phyloP scores from a whole-genome alignment of 2,888 invertebrate species.

The Embidobia sp. region DNA sequence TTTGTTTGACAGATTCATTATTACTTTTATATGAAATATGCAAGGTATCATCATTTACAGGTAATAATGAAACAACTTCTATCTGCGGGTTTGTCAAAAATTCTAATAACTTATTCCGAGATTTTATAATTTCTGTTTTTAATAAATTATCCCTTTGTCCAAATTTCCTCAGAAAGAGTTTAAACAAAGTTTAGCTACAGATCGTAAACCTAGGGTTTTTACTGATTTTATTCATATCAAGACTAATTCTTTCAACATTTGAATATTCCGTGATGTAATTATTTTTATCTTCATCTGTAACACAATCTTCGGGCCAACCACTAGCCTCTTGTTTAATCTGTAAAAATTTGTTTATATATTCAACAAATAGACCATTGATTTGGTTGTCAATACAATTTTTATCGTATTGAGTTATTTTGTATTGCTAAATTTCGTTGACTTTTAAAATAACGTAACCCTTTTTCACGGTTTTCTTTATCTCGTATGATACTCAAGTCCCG shows the following conservation, averaged over 20 bases:
- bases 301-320: constrained; percentile 36
- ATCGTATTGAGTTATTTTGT: constrained; percentile 66
- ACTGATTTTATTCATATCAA: constrained; percentile 24
- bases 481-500: constrained; percentile 76
- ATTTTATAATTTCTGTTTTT: constrained; percentile 9
- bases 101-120: not conserved
- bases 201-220: constrained; percentile 28
- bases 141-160: constrained; percentile 20
- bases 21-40: too few species aligned
- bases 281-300: constrained; percentile 10
- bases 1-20: not conserved
- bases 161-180: constrained; percentile 53
- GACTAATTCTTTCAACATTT: not conserved
- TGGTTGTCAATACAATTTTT: not conserved
- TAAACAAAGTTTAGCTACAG: constrained; percentile 24
- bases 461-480: constrained; percentile 70
- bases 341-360: constrained; percentile 51
- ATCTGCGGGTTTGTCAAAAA: not conserved
- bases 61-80: not conserved
- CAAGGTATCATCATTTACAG: not conserved
- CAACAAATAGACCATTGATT: constrained; percentile 38
- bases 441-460: constrained; percentile 73
- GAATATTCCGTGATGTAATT: constrained; percentile 18
- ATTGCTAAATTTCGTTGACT: constrained; percentile 75
- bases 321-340: constrained; percentile 35